Base-by-base conservation (phyloP, 2,888 invertebrate species). In the Ochropleura leucogaster region DNA sequence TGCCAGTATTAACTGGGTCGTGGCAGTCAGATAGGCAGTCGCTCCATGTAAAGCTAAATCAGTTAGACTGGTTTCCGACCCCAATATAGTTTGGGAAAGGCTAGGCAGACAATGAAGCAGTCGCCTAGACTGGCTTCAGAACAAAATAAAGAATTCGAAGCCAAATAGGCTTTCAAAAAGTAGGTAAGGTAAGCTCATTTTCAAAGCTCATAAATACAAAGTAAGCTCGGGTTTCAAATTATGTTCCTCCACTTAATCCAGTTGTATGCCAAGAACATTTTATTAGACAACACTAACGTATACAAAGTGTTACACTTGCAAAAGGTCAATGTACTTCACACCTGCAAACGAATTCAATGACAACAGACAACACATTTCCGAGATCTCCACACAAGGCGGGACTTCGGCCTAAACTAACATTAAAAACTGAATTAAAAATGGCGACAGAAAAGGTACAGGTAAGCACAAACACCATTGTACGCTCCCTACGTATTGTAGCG, bases 361-460 rank as follows among this genome's bases (percentile, higher is more conserved):
- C n/a, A 53, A 62, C 46, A 57, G 3, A 49, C n/a, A 55, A 53
- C 47, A 30, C 30, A 20, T n/a, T 66, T 44, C 16, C 20, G 40
- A 57, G 57, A 68, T 51, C n/a, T 46, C 67, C 42, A 63, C 49
- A 46, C 60, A 20, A 67, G n/a, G 7, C n/a, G 18, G 59, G 18
- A 53, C 60, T 40, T n/a, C 55, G 30, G 68, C 84, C 76, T 83
- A 84, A 81, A 75, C 68, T 71, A 80, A 81, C 70, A 84, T 80
- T 75, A 57, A 57, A 66, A 68, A 55, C n/a, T 60, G 59, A 79
- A 74, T 73, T 74, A 18, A 69, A 80, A 83, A 83, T 57, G 72
- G 71, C 68, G 46, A 12, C 42, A 10, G 46, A 42, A 66, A 74
- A 70, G 51, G 64, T 79, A 72, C 68, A 68, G 68, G 74, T 46